Percentiles rank a stretch among this genome's conserved stretches.
Evolutionary conservation across 1,140 invertebrate genomes (phyloP).

Genomic region (Helicoverpa armigera): DNA sequence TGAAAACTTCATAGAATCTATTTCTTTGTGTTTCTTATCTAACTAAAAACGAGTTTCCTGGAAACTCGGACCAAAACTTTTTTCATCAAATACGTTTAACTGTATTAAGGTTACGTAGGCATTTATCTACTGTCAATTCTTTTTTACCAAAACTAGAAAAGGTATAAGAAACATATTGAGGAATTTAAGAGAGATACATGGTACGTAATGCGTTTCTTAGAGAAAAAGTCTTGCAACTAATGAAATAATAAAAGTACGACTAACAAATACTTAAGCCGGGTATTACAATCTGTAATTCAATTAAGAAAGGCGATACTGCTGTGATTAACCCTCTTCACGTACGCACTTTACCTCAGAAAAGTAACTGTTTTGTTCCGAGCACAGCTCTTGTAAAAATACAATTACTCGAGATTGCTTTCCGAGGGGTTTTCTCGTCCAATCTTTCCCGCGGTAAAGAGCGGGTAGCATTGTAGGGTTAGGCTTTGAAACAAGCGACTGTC

Average conservation of each 20-base stretch:
- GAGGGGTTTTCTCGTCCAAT: constrained; percentile 47
- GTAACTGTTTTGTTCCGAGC: constrained; percentile 27
- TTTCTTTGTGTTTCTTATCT: too few relatives aligned
- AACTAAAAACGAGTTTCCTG: too few relatives aligned
- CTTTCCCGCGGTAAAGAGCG: constrained; percentile 37
- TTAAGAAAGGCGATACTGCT: constrained; percentile 36
- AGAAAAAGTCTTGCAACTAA: neutral
- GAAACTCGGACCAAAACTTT: too few relatives aligned
- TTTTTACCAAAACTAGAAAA: too few relatives aligned
- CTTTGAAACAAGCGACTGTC: constrained; percentile 26
- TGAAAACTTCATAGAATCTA: too few relatives aligned
- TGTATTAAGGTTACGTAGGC: too few relatives aligned
- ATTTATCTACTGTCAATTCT: too few relatives aligned
- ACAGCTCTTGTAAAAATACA: constrained; percentile 43
- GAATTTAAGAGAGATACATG: neutral
- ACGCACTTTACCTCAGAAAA: constrained; percentile 37
- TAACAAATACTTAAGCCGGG: neutral
- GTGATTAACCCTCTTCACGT: constrained; percentile 44
- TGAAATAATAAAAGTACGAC: neutral
- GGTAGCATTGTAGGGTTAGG: constrained; percentile 29
- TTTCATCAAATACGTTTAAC: too few relatives aligned
- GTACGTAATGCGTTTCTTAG: neutral
- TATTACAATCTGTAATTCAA: constrained; percentile 33
- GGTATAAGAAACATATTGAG: too few relatives aligned
- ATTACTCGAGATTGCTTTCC: constrained; percentile 44